A percentile compares a stretch with the other conserved stretches of the same genome.
Evolutionary conservation across 1,140 invertebrate genomes (phyloP).

Genomic region (Spodoptera litura): DNA sequence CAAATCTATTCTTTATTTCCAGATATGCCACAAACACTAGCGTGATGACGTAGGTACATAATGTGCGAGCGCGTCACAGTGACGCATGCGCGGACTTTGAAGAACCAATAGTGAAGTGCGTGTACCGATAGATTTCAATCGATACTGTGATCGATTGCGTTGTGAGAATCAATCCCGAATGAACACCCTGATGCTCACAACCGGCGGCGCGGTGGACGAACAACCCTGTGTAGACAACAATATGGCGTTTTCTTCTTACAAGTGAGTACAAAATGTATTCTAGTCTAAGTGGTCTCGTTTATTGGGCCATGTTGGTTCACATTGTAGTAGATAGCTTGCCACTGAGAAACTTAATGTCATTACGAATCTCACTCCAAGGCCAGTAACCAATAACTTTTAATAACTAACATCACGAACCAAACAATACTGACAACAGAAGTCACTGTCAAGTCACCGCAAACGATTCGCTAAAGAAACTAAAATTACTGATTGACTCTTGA

Average conservation of each 20-base stretch:
- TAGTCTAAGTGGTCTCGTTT: neutral
- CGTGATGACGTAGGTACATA: slow-evolving; percentile 71
- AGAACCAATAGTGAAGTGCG: slow-evolving; percentile 67
- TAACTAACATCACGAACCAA: neutral
- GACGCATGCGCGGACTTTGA: slow-evolving; percentile 62
- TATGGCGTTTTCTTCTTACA: slow-evolving; percentile 81
- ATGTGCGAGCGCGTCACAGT: slow-evolving; percentile 64
- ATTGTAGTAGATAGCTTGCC: neutral
- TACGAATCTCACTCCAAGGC: too few relatives aligned
- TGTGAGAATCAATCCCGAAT: slow-evolving; percentile 61
- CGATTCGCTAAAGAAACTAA: neutral
- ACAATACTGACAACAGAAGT: slow-evolving; percentile 20
- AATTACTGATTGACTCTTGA: slow-evolving; percentile 5
- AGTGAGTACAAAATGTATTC: slow-evolving; percentile 66
- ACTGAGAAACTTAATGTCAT: too few relatives aligned
- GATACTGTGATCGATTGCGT: slow-evolving; percentile 53
- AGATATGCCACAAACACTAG: slow-evolving; percentile 60
- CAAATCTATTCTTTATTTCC: slow-evolving; percentile 53
- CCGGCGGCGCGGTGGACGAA: slow-evolving; percentile 74
- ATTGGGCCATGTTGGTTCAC: neutral
- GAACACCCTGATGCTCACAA: slow-evolving; percentile 83
- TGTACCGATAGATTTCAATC: slow-evolving; percentile 58
- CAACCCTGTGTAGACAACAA: slow-evolving; percentile 78
- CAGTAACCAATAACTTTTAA: neutral
- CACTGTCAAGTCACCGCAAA: slow-evolving; percentile 4